Conservation (phyloP, 2,797 vertebrate genomes). For the Dipus sagitta region DNA sequence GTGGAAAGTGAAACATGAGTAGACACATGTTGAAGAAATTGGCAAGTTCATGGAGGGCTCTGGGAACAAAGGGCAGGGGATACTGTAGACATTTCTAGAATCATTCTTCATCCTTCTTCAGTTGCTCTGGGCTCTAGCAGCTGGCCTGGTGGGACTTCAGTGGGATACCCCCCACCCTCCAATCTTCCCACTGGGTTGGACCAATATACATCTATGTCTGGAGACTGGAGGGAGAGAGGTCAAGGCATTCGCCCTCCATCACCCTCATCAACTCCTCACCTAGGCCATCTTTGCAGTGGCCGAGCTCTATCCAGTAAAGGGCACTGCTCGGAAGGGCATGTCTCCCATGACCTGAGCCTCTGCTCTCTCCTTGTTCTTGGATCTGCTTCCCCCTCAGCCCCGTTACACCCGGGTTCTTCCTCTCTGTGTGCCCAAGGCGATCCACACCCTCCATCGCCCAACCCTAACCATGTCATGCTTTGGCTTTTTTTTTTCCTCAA, state of each 20-base stretch:
- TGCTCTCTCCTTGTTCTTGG: background rate
- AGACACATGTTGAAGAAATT: background rate
- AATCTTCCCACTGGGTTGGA: background rate
- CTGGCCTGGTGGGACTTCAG: background rate
- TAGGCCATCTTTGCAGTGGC: background rate
- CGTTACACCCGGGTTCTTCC: background rate
- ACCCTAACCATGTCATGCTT: background rate
- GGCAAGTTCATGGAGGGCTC: background rate
- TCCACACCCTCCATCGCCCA: background rate
- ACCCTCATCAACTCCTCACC: background rate
- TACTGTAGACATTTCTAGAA: background rate
- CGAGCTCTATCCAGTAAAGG: background rate
- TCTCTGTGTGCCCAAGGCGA: background rate
- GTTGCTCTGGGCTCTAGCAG: background rate
- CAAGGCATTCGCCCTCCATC: background rate
- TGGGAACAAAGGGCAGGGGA: background rate
- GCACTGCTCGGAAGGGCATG: background rate
- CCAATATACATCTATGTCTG: background rate
- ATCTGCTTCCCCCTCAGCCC: background rate
- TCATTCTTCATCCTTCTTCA: no score
- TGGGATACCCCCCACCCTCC: background rate
- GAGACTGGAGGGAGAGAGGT: background rate
- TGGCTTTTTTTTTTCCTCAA: no score
- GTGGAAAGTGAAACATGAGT: background rate
- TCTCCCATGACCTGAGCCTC: background rate